phyloP scores from a whole-genome alignment of 2,113 vertebrate species.

The Megalops atlanticus region DNA sequence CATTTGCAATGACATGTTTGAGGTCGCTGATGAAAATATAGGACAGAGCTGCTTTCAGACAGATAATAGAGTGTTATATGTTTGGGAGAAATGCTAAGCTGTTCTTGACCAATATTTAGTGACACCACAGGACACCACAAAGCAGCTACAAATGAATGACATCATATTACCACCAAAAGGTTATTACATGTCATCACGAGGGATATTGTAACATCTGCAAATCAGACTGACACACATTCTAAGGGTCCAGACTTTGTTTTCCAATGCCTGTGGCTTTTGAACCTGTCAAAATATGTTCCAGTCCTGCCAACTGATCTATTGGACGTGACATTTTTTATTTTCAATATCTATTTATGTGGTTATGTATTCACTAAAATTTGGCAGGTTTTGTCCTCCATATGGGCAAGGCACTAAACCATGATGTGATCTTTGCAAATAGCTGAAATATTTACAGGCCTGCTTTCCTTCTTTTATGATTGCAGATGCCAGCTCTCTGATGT shows the following conservation, averaged over 20 bases:
- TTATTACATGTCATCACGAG: too few species aligned
- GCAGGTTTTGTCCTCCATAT: background rate
- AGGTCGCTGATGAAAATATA: too few species aligned
- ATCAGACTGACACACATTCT: background rate
- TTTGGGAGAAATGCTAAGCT: too few species aligned
- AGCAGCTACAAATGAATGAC: too few species aligned
- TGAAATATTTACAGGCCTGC: background rate
- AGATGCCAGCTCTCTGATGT: conserved; percentile 87
- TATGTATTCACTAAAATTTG: background rate
- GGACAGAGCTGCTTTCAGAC: too few species aligned
- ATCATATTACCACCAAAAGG: too few species aligned
- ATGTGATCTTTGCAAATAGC: background rate
- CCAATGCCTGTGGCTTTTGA: background rate
- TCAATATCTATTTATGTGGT: background rate
- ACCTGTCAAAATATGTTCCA: background rate
- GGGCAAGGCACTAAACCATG: background rate
- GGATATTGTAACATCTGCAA: too few species aligned
- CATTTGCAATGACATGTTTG: too few species aligned
- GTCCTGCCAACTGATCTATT: background rate
- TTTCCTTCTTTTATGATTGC: conserved; percentile 33
- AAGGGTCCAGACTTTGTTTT: background rate
- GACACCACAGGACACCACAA: too few species aligned
- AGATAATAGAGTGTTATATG: too few species aligned
- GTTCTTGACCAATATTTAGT: too few species aligned
- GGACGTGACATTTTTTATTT: background rate